Evolutionary conservation across 2,888 invertebrate species (phyloP), one percentile per base, ranked within the genome.

Genomic region (Hyposoter dolosus): DNA sequence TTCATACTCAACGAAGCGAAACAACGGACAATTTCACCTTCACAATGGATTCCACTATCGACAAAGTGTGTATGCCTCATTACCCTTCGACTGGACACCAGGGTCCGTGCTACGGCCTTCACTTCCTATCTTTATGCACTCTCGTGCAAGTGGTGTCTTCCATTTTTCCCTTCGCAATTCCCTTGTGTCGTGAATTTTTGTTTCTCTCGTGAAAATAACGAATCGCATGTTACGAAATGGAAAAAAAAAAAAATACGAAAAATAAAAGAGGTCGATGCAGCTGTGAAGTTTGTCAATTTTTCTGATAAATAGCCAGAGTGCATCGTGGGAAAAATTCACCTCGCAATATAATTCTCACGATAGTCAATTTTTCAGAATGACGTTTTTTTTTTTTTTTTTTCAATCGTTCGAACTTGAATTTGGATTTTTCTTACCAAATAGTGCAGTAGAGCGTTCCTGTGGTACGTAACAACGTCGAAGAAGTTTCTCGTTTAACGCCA

Each of bases 401-500:
- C 56, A 12, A 28, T 10, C n/a, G 47, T 68, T 28, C 63, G 66
- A 47, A 23, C 47, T 47, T 45, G 66, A 60, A 12, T 4, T 43
- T 43, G 19, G 7, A 47, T 35, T 76, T 32, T 69, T 60, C 92
- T 91, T 90, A 93, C 93, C 93, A 93, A 89, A 93, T 89, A 86
- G 93, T 93, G 90, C 93, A 93, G 91, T 92, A 93, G 88, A 93
- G 91, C 53, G 89, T 86, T 63, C 86, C 83, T 80, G 90, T 91
- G 88, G 91, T 89, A 28, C 60, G 66, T 76, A 84, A 69, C 65
- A 86, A 78, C 71, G 82, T 78, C 88, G 90, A 90, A 63, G 91
- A 88, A 82, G 91, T 90, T 90, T 91, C 93, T 87, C 92, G 92
- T 90, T 93, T 93, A 90, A 93, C 93, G 91, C 91, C 93, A 90